Evolutionary conservation across 2,888 invertebrate species (phyloP).

Genomic region (Drosophila prostipennis): DNA sequence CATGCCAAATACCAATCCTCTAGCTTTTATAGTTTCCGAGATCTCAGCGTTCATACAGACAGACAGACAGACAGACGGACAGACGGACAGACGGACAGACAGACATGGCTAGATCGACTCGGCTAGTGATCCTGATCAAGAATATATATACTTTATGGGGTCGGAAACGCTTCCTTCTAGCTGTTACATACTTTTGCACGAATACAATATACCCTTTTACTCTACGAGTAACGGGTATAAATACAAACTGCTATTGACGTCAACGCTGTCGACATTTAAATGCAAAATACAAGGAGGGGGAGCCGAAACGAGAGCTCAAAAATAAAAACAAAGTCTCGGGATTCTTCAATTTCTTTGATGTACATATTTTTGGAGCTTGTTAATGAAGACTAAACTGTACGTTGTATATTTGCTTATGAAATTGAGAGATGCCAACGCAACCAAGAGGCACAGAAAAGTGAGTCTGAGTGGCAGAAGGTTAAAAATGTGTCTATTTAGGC

Average conservation of each 20-base stretch:
- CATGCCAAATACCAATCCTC: no score
- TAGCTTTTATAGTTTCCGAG: no score
- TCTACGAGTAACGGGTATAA: no score
- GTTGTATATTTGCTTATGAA: constrained; percentile 44
- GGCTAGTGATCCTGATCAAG: no score
- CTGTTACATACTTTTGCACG: no score
- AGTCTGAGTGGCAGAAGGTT: background rate
- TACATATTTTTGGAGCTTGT: constrained; percentile 60
- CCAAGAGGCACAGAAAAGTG: background rate
- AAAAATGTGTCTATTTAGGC: constrained; percentile 36
- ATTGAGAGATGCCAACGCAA: constrained; percentile 26
- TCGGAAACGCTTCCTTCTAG: no score
- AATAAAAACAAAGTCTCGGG: constrained; percentile 19
- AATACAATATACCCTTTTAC: no score
- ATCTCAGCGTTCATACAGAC: no score
- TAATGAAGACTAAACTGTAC: constrained; percentile 49
- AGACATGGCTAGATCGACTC: no score
- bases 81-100: no score
- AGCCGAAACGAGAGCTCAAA: constrained; percentile 20
- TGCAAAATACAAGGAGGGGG: constrained; percentile 44
- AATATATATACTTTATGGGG: no score
- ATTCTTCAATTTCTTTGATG: constrained; percentile 58
- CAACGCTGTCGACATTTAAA: constrained; percentile 51
- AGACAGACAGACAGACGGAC: no score
- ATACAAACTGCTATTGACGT: constrained; percentile 55